phyloP scores from a whole-genome alignment of 2,888 invertebrate genomes.

The Capitulum mitella region DNA sequence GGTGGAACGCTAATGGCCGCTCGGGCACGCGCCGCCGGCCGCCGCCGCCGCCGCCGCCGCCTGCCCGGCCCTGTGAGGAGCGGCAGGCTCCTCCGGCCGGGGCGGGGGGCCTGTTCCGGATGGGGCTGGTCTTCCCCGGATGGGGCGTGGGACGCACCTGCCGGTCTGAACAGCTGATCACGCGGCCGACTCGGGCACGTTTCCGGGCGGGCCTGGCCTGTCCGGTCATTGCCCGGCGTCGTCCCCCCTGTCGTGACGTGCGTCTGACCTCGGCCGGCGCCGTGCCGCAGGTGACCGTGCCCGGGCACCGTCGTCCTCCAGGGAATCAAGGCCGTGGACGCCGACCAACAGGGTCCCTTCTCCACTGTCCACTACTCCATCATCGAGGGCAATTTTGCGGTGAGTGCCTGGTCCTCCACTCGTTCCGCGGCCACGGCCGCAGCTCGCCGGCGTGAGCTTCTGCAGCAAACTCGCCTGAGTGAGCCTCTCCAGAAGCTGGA shows the following conservation, averaged over 20 bases:
- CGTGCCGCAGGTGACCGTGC: slow-evolving; percentile 48
- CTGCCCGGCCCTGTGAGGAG: too few species aligned
- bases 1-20: background rate
- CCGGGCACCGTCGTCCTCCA: slow-evolving; percentile 62
- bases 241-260: background rate
- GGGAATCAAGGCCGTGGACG: slow-evolving; percentile 68
- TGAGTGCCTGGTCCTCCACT: slow-evolving; percentile 42
- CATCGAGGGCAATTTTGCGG: slow-evolving; percentile 66
- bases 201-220: background rate
- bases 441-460: too few species aligned
- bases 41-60: too few species aligned
- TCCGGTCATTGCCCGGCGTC: too few species aligned
- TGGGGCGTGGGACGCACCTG: background rate
- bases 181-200: background rate
- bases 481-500: too few species aligned
- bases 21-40: background rate
- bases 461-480: too few species aligned
- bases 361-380: slow-evolving; percentile 78
- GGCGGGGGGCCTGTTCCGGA: background rate
- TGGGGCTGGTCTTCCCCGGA: background rate
- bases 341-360: slow-evolving; percentile 80
- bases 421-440: too few species aligned
- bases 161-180: background rate
- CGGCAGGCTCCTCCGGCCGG: background rate
- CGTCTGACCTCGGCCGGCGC: background rate